Evolutionary conservation across 2,888 invertebrate species (phyloP), one percentile per base, ranked within the genome.

Genomic region (Heliconius cydno): DNA sequence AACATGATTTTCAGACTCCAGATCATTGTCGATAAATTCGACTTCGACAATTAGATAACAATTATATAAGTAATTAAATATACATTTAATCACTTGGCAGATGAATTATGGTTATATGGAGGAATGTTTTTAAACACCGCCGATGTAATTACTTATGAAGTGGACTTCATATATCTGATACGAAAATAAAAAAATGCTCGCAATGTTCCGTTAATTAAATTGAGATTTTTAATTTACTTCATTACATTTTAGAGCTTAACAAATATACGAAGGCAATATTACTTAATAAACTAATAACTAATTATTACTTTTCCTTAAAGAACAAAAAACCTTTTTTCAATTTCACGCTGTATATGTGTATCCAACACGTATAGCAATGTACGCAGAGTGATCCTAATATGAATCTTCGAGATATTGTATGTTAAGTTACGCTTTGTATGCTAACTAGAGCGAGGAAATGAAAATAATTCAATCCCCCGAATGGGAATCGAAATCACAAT

Each of bases 121-220:
- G 93, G 93, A 88, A 88, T 87, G 86, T 90, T 81, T 88, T 90
- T 88, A 92, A 90, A 88, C 87, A 86, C 86, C 86, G 86, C 83
- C 87, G 85, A 86, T 90, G 91, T 91, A 93, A 93, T 94, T 92
- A 94, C 92, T 91, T 90, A 88, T 87, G 90, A 92, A 90, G 88
- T 89, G 91, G 91, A 91, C 91, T 87, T 86, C 86, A 87, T 88
- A 86, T 88, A 92, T 93, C 92, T 91, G 94, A 94, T 94, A 94
- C 92, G 88, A 84, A 85, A 86, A 90, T 84, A 86, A 89, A 91
- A 91, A 93, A 91, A 84, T 86, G 87, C 88, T 87, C 88, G 87
- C 88, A 87, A 86, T 89, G 88, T 89, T 88, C 88, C 88, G 91
- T 92, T 92, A 93, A 93, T 93, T 92, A 91, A 93, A 94, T 89